phyloP scores from a whole-genome alignment of 1,140 invertebrate genomes.

The Diorhabda sublineata region DNA sequence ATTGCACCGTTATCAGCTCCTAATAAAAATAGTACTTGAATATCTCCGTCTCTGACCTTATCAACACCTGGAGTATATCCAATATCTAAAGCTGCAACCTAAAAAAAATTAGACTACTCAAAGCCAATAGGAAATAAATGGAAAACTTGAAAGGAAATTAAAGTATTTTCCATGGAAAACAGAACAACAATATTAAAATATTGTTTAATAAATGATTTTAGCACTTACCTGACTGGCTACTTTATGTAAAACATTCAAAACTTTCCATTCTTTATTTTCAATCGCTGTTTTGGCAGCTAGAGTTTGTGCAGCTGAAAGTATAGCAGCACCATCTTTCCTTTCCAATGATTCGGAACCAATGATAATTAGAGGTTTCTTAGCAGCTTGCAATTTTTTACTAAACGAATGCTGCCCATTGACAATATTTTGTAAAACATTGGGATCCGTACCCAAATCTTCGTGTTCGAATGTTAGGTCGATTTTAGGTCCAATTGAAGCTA shows the following conservation, averaged over 20 bases:
- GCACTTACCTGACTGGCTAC: slow-evolving; percentile 75
- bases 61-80: slow-evolving; percentile 83
- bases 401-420: slow-evolving; percentile 73
- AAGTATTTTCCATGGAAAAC: no score
- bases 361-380: slow-evolving; percentile 89
- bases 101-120: slow-evolving; percentile 9
- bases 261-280: slow-evolving; percentile 55
- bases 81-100: slow-evolving; percentile 87
- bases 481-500: slow-evolving; percentile 84
- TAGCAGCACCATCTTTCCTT: slow-evolving; percentile 71
- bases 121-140: no score
- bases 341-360: slow-evolving; percentile 82
- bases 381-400: slow-evolving; percentile 64
- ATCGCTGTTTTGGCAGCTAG: slow-evolving; percentile 56
- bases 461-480: slow-evolving; percentile 94
- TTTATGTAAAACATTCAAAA: slow-evolving; percentile 87
- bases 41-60: slow-evolving; percentile 62
- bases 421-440: slow-evolving; percentile 69
- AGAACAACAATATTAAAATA: no score
- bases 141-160: no score
- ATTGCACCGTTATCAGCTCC: slow-evolving; percentile 88
- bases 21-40: slow-evolving; percentile 84
- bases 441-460: slow-evolving; percentile 80
- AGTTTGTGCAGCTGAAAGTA: slow-evolving; percentile 71
- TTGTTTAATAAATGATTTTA: no score